Conservation (phyloP, 2,113 vertebrate genomes). For the Myodes glareolus region DNA sequence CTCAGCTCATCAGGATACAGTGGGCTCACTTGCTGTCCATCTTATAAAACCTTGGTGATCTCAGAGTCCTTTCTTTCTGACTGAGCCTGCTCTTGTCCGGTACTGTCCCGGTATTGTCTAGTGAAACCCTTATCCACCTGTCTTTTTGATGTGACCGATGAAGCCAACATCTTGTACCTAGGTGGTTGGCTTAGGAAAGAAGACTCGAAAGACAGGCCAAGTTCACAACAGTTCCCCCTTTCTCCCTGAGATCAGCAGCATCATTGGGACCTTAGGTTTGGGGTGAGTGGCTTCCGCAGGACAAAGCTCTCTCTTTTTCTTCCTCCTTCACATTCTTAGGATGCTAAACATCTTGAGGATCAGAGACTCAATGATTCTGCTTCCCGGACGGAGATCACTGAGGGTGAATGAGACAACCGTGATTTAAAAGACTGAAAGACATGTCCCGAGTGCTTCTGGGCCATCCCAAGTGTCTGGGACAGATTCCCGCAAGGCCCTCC, state of each 20-base stretch:
- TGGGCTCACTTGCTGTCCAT: background rate
- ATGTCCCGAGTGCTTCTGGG: constrained; percentile 22
- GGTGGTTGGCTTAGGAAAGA: background rate
- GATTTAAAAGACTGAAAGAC: constrained; percentile 59
- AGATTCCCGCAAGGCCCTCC: constrained; percentile 36
- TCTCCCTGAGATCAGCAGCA: background rate
- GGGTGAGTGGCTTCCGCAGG: constrained; percentile 45
- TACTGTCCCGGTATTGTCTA: background rate
- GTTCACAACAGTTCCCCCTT: background rate
- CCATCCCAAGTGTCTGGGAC: constrained; percentile 36
- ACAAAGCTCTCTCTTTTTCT: constrained; percentile 66
- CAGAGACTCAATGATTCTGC: constrained; percentile 71
- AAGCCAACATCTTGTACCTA: background rate
- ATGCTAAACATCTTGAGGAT: constrained; percentile 73
- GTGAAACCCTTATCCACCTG: background rate
- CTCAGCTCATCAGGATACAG: background rate
- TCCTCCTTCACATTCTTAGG: constrained; percentile 75
- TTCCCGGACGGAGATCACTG: constrained; percentile 71
- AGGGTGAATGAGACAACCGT: constrained; percentile 72
- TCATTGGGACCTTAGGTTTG: background rate
- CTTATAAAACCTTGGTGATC: background rate
- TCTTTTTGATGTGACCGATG: background rate
- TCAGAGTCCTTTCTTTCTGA: constrained; percentile 23
- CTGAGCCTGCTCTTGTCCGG: background rate
- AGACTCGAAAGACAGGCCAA: background rate